Evolutionary conservation across 2,888 invertebrate genomes (phyloP), one percentile per base, ranked within the genome.

Genomic region (Noctua fimbriata): DNA sequence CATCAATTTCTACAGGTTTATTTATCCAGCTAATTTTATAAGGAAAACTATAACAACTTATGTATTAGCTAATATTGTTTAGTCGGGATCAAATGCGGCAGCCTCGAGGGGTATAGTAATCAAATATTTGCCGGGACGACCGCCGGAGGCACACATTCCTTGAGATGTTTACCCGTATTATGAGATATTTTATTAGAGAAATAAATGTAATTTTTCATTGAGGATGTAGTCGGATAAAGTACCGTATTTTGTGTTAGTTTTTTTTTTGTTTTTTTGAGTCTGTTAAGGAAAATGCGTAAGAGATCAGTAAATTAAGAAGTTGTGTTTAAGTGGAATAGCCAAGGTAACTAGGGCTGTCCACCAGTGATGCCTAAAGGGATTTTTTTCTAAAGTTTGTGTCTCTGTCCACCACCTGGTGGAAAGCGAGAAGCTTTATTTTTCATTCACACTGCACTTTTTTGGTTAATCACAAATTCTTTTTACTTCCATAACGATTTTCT

Each of bases 121-220:
- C 91, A 91, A 92, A 92, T 92, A 91, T 91, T 91, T 89, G 89
- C 81, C 76, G 86, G 89, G 84, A 82, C 84, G 80, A 87, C 85
- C 77, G 89, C 91, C 88, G 67, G 89, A 88, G 86, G 81, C 84
- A 79, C 81, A 84, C 85, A 89, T 85, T 86, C 83, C 75, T 73
- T 67, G 21, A 24, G 55, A 79, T 86, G 84, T 87, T 85, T 88
- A 82, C 81, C 58, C 73, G 66, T 76, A 71, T 69, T 81, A 88
- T 83, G 78, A 86, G 81, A 86, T 89, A 87, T 89, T 87, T 86
- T 88, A 88, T 87, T 79, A 88, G 10, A 65, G 67, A 79, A 76
- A 84, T 84, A 86, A 88, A 88, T 88, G 88, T 82, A 87, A 86
- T 89, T 89, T 84, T 87, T 76, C 76, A 84, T 77, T 28, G 76